These are phyloP conservation scores for Dasysyrphus albostriatus DNA, from an alignment of 2,888 invertebrate species.

Conservation along the genomic window DNA sequence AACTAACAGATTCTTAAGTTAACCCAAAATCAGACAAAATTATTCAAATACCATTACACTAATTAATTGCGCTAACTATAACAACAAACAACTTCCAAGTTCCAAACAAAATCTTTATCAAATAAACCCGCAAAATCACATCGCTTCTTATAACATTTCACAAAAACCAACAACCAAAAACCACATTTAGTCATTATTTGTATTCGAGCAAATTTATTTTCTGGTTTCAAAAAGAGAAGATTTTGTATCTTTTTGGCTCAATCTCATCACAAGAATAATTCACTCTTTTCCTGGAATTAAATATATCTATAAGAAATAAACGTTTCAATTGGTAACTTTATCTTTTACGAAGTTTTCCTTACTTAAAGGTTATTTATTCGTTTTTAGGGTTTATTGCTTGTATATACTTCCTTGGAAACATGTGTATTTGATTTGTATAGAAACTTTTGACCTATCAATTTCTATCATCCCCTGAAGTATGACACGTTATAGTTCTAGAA, in stretches of 20 bases:
- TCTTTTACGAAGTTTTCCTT: neutral
- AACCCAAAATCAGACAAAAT: conserved; percentile 14
- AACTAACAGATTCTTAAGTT: neutral
- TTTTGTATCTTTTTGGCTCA: neutral
- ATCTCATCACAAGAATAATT: neutral
- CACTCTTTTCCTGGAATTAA: neutral
- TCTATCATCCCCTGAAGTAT: conserved; percentile 6
- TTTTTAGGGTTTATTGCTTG: too few relatives aligned
- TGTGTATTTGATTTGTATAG: conserved; percentile 25
- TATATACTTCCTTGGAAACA: conserved; percentile 1
- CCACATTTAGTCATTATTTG: conserved; percentile 57
- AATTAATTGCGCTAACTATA: conserved; percentile 48
- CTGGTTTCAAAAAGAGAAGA: neutral
- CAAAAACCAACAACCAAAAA: conserved; percentile 17
- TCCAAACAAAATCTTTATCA: conserved; percentile 18
- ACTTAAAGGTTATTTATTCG: conserved; percentile 25
- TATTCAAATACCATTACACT: conserved; percentile 44
- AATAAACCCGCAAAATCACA: conserved; percentile 22
- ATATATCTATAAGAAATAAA: neutral
- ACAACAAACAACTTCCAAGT: neutral
- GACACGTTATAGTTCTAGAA: neutral
- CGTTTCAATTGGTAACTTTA: conserved; percentile 22
- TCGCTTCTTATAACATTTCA: neutral
- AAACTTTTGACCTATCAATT: conserved; percentile 35
- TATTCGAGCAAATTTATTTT: conserved; percentile 22